These are phyloP conservation scores for Acleris laterana DNA, from an alignment of 2,888 invertebrate genomes.

Conservation along the genomic window DNA sequence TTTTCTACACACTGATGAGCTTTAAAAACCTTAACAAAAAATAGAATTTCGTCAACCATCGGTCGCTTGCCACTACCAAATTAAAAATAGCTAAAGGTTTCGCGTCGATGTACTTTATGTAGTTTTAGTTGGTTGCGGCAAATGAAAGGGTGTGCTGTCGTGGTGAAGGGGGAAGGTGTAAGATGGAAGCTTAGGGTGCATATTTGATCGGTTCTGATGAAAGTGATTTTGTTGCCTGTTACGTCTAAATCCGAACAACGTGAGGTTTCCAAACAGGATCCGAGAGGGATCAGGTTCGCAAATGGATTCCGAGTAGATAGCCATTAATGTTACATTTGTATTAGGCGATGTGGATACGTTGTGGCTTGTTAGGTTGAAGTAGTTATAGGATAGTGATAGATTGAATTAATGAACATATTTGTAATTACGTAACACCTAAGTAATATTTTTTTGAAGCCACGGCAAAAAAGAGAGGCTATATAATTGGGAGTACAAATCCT, in stretches of 20 bases:
- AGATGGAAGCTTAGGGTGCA: conserved; percentile 73
- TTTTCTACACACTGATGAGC: conserved; percentile 30
- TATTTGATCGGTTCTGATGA: conserved; percentile 72
- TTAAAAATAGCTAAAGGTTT: conserved; percentile 12
- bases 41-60: conserved; percentile 42
- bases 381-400: not conserved
- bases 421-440: no score
- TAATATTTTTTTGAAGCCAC: no score
- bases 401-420: no score
- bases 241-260: conserved; percentile 44
- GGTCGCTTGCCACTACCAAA: conserved; percentile 31
- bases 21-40: conserved; percentile 12
- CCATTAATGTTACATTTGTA: conserved; percentile 22
- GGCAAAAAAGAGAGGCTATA: no score
- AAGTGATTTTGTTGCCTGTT: conserved; percentile 45
- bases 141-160: not conserved
- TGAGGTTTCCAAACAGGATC: conserved; percentile 39
- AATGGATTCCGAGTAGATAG: conserved; percentile 41
- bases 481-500: no score
- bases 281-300: conserved; percentile 32
- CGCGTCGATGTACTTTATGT: conserved; percentile 28
- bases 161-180: conserved; percentile 54
- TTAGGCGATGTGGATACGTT: not conserved
- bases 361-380: not conserved
- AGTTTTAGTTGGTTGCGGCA: not conserved